A percentile compares a stretch with the other conserved stretches of the same genome.
These are phyloP conservation scores for Dryobates pubescens DNA, from an alignment of 2,797 vertebrate species.

Conservation along the genomic window DNA sequence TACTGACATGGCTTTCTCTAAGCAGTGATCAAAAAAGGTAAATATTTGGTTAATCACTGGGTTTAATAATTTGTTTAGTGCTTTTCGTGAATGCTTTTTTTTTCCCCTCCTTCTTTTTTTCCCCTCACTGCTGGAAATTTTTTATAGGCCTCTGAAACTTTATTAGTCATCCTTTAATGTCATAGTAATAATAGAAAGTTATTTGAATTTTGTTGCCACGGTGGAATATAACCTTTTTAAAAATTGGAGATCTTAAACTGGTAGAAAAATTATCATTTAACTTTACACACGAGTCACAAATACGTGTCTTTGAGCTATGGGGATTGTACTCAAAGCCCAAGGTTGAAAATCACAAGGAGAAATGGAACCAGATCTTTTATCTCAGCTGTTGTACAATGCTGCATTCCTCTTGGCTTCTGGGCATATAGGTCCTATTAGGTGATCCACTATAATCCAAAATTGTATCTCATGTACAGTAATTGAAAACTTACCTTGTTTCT, in stretches of 20 bases:
- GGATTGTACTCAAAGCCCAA: not conserved
- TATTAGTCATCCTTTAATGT: not conserved
- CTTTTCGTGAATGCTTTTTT: not conserved
- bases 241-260: not conserved
- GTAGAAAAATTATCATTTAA: not conserved
- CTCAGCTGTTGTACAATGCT: not conserved
- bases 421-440: not conserved
- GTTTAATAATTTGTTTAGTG: not conserved
- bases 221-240: not conserved
- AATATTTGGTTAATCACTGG: not conserved
- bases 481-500: not conserved
- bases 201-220: not conserved
- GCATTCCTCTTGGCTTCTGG: not conserved
- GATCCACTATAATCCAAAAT: not conserved
- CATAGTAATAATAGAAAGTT: not conserved
- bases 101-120: not conserved
- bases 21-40: not conserved
- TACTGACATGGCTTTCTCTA: not conserved
- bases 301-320: not conserved
- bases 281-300: not conserved
- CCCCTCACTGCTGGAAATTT: not conserved
- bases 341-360: not conserved
- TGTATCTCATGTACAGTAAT: not conserved
- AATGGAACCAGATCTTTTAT: not conserved
- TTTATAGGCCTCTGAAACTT: not conserved